phyloP scores from a whole-genome alignment of 35 echinoderm and acorn worm species.

The Lytechinus variegatus region DNA sequence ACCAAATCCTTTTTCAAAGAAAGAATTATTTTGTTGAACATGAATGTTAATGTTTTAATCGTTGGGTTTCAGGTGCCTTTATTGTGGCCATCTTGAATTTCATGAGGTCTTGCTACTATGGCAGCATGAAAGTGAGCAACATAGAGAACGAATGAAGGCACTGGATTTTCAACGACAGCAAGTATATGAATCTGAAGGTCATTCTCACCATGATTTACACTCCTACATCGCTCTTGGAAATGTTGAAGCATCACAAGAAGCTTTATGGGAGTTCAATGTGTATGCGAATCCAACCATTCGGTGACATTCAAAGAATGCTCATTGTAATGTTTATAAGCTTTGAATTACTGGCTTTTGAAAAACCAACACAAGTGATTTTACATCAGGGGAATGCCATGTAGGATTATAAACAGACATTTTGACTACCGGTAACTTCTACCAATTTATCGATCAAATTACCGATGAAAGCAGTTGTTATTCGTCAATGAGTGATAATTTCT shows the following conservation, averaged over 20 bases:
- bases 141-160: conserved; percentile 58
- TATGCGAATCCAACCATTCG: background rate
- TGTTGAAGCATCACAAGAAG: background rate
- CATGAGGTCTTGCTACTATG: conserved; percentile 89
- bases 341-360: background rate
- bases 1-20: too few species aligned
- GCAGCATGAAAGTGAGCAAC: conserved; percentile 92
- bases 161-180: background rate
- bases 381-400: background rate
- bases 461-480: background rate
- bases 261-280: background rate
- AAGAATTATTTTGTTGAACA: too few species aligned
- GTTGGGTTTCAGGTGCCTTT: conserved; percentile 76
- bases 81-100: conserved; percentile 90
- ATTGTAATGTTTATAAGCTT: background rate
- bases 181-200: background rate
- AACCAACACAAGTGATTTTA: background rate
- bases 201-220: background rate
- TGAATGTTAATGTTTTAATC: too few species aligned
- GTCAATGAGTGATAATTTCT: background rate
- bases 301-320: background rate
- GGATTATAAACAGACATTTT: background rate
- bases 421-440: background rate
- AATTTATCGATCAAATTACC: background rate
- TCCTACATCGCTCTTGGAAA: background rate